phyloP scores from a whole-genome alignment of 1,140 invertebrate species.

The Antheraea mylitta region DNA sequence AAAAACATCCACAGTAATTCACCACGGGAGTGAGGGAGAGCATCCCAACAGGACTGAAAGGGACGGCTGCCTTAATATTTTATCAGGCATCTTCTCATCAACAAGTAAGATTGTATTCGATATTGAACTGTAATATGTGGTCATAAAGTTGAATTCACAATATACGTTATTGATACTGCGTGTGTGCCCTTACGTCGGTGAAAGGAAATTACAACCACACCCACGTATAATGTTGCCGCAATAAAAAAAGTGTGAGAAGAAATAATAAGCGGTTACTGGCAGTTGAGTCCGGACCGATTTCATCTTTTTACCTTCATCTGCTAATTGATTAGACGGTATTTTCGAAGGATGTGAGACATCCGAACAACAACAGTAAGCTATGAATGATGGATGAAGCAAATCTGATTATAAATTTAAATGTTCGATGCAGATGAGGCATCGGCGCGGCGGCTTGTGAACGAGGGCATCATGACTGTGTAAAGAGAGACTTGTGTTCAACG shows the following conservation, averaged over 20 bases:
- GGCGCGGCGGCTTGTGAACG: constrained; percentile 26
- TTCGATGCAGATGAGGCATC: constrained; percentile 53
- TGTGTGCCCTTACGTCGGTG: constrained; percentile 78
- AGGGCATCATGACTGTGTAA: constrained; percentile 17
- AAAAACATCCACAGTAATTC: constrained; percentile 65
- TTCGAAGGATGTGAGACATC: constrained; percentile 28
- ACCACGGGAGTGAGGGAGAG: constrained; percentile 49
- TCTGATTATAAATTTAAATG: constrained; percentile 71
- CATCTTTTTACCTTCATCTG: constrained; percentile 62
- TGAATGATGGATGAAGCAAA: constrained; percentile 68
- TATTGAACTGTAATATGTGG: constrained; percentile 27
- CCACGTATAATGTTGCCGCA: constrained; percentile 78
- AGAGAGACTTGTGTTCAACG: constrained; percentile 31
- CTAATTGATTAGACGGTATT: constrained; percentile 69
- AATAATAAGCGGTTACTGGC: constrained; percentile 78
- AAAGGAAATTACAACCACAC: constrained; percentile 79
- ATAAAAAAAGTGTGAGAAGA: constrained; percentile 78
- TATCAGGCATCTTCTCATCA: constrained; percentile 71
- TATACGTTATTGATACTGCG: constrained; percentile 46
- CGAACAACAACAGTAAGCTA: constrained; percentile 19
- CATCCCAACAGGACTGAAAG: constrained; percentile 49
- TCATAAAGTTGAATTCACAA: constrained; percentile 37
- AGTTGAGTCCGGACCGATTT: constrained; percentile 61
- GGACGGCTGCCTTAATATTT: constrained; percentile 71
- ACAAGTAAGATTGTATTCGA: constrained; percentile 22